These are phyloP conservation scores for Lasioglossum pauxillum DNA, from an alignment of 2,888 invertebrate species.

Conservation along the genomic window DNA sequence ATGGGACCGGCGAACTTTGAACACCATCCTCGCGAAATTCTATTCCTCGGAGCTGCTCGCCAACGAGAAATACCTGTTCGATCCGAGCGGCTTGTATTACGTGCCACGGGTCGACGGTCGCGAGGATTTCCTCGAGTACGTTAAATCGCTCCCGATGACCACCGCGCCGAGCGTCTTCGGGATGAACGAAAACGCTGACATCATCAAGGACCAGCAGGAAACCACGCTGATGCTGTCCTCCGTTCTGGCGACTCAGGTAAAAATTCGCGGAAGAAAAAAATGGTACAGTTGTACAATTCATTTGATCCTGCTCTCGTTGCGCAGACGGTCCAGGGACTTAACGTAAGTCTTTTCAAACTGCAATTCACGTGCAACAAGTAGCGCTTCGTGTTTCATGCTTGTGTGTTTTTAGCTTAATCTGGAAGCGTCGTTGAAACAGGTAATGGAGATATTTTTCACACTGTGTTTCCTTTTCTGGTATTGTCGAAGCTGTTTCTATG, in stretches of 20 bases:
- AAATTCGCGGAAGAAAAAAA: background rate
- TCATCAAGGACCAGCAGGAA: slow-evolving; percentile 96
- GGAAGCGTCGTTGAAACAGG: slow-evolving; percentile 29
- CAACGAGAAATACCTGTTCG: slow-evolving; percentile 82
- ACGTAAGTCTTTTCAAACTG: slow-evolving; percentile 24
- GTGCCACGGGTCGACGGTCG: slow-evolving; percentile 91
- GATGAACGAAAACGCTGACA: slow-evolving; percentile 96
- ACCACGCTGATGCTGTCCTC: slow-evolving; percentile 91
- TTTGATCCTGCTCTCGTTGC: background rate
- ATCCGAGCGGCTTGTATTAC: slow-evolving; percentile 87
- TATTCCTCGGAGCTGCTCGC: slow-evolving; percentile 90
- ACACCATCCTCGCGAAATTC: slow-evolving; percentile 92
- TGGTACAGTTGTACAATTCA: background rate
- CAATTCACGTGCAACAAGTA: background rate
- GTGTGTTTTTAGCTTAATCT: slow-evolving; percentile 24
- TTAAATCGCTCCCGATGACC: slow-evolving; percentile 90
- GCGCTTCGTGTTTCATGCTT: slow-evolving; percentile 9
- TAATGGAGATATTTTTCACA: slow-evolving; percentile 14
- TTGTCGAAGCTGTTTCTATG: too few species aligned
- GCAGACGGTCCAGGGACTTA: slow-evolving; percentile 22
- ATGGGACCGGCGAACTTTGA: slow-evolving; percentile 96
- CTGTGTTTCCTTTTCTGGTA: background rate
- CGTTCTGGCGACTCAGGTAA: slow-evolving; percentile 91
- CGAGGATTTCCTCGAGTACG: slow-evolving; percentile 89
- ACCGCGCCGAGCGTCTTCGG: slow-evolving; percentile 95